Evolutionary conservation across 2,113 vertebrate species (phyloP).

Genomic region (Oryzias curvinotus): DNA sequence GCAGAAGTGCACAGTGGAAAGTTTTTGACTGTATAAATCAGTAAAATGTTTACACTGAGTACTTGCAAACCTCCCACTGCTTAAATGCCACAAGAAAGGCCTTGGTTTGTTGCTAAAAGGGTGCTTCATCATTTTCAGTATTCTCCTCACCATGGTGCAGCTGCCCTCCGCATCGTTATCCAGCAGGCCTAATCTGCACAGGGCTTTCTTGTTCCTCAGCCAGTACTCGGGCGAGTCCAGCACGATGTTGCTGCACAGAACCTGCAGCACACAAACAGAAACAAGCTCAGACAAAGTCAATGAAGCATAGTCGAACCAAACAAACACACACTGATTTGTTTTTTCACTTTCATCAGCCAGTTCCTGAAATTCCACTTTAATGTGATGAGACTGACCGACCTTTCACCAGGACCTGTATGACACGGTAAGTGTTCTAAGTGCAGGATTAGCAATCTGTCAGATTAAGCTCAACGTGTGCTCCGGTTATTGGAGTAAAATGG

Average conservation of each 20-base stretch:
- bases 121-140: slow-evolving; percentile 25
- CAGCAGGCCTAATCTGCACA: slow-evolving; percentile 87
- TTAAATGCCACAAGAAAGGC: slow-evolving; percentile 8
- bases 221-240: slow-evolving; percentile 95
- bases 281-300: slow-evolving; percentile 5
- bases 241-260: slow-evolving; percentile 87
- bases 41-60: neutral
- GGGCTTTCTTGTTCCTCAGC: slow-evolving; percentile 88
- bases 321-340: slow-evolving; percentile 4
- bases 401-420: slow-evolving; percentile 33
- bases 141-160: slow-evolving; percentile 87
- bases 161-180: slow-evolving; percentile 85
- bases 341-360: slow-evolving; percentile 27
- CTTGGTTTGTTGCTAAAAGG: slow-evolving; percentile 23
- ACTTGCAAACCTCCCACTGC: neutral
- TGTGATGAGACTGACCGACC: slow-evolving; percentile 46
- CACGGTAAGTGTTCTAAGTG: slow-evolving; percentile 10
- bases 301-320: neutral
- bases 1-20: slow-evolving; percentile 1
- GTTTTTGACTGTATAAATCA: slow-evolving; percentile 14
- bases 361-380: slow-evolving; percentile 4
- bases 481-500: slow-evolving; percentile 10
- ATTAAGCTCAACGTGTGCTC: slow-evolving; percentile 9
- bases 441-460: slow-evolving; percentile 44
- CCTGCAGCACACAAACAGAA: slow-evolving; percentile 73